Base-by-base conservation (phyloP, 2,797 vertebrate species). In the Pangasius larnaudii region DNA sequence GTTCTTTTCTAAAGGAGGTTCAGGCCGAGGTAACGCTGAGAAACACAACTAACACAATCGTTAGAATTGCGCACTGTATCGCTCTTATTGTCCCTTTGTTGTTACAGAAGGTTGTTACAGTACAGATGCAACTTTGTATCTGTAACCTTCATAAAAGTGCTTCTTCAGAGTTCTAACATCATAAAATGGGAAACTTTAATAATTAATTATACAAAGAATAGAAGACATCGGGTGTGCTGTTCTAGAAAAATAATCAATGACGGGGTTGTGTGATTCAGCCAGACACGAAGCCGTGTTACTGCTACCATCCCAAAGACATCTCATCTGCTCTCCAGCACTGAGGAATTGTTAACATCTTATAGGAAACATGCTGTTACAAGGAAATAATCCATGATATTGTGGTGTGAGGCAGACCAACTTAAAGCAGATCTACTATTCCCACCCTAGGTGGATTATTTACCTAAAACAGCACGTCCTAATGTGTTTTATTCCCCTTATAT, bases 1-100 rank as follows among this genome's bases (percentile, higher is more conserved):
- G 97, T 87, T 96, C 89, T 91, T 99, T 99, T 91, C 89, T 99
- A 88, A 96, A 85, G 88, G 97, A 98, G 89, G 92, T 94, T 63
- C 94, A 89, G 36, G 96, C 96, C 75, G 95, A 99, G 98, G 99
- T 99, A 94, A 87, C 19, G 75, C 86, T n/a, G 2, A 59, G 59
- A 22, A 13, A 22, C 16, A n/a, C 46, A n/a, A 9, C 49, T 16
- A 30, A 78, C 49, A 24, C 33, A 19, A 19, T 36, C 2, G 16
- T 5, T 56, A 33, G 1, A 3, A 65, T 5, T 13, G 63, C 11
- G n/a, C 11, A 30, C 14, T 18, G 1, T 69, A 2, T 33, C 1
- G 30, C 65, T 33, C 30, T 67, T 65, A 30, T n/a, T 18, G 30
- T 33, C 65, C 30, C 30, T 16, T 36, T 67, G 63, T 16, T 67